Evolutionary conservation across 2,888 invertebrate species (phyloP).

Genomic region (Andrena bicolor): DNA sequence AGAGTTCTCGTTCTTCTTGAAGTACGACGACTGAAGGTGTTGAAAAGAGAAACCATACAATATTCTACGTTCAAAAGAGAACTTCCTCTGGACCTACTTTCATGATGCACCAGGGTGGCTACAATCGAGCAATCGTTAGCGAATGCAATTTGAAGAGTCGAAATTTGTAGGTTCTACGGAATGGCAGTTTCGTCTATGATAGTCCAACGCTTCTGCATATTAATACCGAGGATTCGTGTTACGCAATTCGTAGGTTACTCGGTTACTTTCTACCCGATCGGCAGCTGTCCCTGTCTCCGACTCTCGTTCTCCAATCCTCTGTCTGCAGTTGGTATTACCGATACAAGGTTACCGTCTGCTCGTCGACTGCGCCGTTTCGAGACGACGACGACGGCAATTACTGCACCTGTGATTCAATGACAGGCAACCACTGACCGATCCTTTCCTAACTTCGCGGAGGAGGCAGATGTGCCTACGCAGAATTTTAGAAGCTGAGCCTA

Average conservation of each 20-base stretch:
- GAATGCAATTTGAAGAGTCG: neutral
- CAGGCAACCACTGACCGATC: slow-evolving; percentile 43
- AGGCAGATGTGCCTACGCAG: slow-evolving; percentile 30
- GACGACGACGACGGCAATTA: slow-evolving; percentile 44
- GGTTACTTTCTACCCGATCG: slow-evolving; percentile 75
- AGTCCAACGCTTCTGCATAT: slow-evolving; percentile 49
- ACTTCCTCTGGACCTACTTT: neutral
- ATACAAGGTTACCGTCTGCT: slow-evolving; percentile 67
- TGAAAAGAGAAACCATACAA: too few species aligned
- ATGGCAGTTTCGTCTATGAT: slow-evolving; percentile 12
- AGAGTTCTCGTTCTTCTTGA: too few species aligned
- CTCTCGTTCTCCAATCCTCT: slow-evolving; percentile 24
- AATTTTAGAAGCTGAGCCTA: slow-evolving; percentile 15
- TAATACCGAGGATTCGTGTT: slow-evolving; percentile 62
- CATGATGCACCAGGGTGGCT: neutral
- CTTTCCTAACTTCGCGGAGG: slow-evolving; percentile 15
- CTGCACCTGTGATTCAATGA: slow-evolving; percentile 65
- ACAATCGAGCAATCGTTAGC: neutral
- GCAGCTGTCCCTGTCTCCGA: slow-evolving; percentile 50
- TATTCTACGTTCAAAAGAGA: neutral
- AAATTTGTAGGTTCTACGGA: slow-evolving; percentile 1
- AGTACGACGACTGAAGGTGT: too few species aligned
- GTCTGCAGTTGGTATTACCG: slow-evolving; percentile 33
- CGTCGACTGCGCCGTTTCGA: slow-evolving; percentile 38
- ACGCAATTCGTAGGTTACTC: slow-evolving; percentile 75